Evolutionary conservation across 2,888 invertebrate species (phyloP).

Genomic region (Dione vanillae): DNA sequence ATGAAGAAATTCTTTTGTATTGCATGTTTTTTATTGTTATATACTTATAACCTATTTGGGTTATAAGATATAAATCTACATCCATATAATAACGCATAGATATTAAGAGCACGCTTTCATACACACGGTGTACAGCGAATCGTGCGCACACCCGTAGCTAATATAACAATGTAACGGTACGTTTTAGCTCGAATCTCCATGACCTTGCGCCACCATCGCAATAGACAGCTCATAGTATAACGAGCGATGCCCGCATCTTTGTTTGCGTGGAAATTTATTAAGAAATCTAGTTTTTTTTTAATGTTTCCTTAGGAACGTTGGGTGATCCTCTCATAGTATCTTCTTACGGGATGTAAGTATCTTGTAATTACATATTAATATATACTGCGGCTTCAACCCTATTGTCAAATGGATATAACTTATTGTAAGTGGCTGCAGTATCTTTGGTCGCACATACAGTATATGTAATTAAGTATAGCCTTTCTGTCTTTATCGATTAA

Average conservation of each 20-base stretch:
- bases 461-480: no score
- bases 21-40: background rate
- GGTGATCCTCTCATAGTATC: background rate
- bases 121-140: slow-evolving; percentile 9
- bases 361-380: no score
- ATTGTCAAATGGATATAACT: no score
- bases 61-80: background rate
- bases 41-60: background rate
- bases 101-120: slow-evolving; percentile 17
- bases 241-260: background rate
- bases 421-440: no score
- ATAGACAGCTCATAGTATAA: background rate
- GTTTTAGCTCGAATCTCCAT: slow-evolving; percentile 34
- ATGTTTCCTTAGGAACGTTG: background rate
- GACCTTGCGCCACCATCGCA: slow-evolving; percentile 38
- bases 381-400: no score
- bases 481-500: no score
- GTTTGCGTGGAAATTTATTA: background rate
- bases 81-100: background rate
- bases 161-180: slow-evolving; percentile 22
- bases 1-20: no score
- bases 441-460: no score
- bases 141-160: slow-evolving; percentile 27
- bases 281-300: background rate
- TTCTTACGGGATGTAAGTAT: no score